Evolutionary conservation across 2,797 vertebrate genomes (phyloP).

Genomic region (Setipinna tenuifilis): DNA sequence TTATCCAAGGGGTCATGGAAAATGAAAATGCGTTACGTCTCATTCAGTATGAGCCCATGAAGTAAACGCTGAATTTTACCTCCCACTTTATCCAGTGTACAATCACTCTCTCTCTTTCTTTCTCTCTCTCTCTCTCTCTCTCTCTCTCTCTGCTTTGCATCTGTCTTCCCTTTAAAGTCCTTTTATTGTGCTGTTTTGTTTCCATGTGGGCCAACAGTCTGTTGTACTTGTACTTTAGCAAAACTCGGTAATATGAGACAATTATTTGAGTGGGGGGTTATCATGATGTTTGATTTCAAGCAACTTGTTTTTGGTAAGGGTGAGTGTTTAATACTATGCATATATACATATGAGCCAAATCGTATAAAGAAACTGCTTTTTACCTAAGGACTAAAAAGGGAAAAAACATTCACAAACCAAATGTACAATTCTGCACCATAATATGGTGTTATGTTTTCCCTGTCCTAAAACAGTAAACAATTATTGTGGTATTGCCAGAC

Average conservation of each 20-base stretch:
- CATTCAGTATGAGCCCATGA: slow-evolving; percentile 75
- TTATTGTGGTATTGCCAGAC: neutral
- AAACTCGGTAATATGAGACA: neutral
- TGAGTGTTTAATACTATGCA: neutral
- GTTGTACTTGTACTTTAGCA: neutral
- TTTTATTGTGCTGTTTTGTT: neutral
- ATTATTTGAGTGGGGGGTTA: neutral
- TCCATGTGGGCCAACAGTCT: neutral
- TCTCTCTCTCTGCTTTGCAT: slow-evolving; percentile 51
- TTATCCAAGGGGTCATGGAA: slow-evolving; percentile 78
- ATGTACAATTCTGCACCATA: neutral
- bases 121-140: slow-evolving; percentile 1
- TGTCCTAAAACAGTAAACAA: neutral
- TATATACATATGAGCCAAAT: neutral
- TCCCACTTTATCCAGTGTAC: neutral
- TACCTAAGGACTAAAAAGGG: neutral
- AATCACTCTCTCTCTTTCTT: slow-evolving; percentile 7
- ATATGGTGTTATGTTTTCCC: neutral
- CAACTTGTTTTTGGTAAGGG: neutral
- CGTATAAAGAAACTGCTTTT: neutral
- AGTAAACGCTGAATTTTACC: slow-evolving; percentile 53
- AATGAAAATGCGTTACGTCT: slow-evolving; percentile 79
- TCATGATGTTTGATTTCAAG: neutral
- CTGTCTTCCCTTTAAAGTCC: neutral
- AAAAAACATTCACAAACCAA: neutral